phyloP scores from a whole-genome alignment of 2,888 invertebrate genomes.

The Rhabditoides inermis region DNA sequence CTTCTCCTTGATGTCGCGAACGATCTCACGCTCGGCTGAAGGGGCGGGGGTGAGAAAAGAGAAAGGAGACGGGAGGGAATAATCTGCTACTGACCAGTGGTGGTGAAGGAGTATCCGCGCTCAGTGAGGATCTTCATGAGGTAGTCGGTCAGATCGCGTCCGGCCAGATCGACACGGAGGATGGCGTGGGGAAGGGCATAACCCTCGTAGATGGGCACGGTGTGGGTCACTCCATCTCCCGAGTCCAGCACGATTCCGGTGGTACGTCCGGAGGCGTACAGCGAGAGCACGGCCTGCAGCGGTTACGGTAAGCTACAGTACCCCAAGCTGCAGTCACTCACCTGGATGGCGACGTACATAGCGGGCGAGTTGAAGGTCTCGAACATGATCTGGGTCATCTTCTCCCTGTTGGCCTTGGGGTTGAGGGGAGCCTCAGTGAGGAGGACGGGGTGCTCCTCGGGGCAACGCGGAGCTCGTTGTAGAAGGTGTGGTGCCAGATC shows the following conservation, averaged over 20 bases:
- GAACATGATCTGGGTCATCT: slow-evolving; percentile 87
- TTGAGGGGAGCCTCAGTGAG: slow-evolving; percentile 85
- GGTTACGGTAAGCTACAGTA: too few relatives aligned
- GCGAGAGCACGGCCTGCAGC: slow-evolving; percentile 79
- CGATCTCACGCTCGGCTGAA: slow-evolving; percentile 72
- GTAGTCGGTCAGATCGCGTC: slow-evolving; percentile 58
- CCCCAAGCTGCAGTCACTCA: too few relatives aligned
- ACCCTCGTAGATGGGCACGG: slow-evolving; percentile 71
- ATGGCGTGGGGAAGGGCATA: slow-evolving; percentile 58
- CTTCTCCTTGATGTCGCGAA: slow-evolving; percentile 82
- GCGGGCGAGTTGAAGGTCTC: slow-evolving; percentile 71
- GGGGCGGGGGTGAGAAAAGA: too few relatives aligned
- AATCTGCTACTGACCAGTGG: too few relatives aligned
- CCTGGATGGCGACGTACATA: slow-evolving; percentile 75
- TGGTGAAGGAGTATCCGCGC: slow-evolving; percentile 54
- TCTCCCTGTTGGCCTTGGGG: slow-evolving; percentile 87
- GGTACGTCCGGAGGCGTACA: slow-evolving; percentile 68
- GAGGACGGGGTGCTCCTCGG: slow-evolving; percentile 85
- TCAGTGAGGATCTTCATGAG: slow-evolving; percentile 57
- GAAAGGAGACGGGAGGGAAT: too few relatives aligned
- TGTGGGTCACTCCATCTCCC: slow-evolving; percentile 80
- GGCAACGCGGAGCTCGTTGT: slow-evolving; percentile 92
- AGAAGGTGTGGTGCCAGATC: slow-evolving; percentile 97
- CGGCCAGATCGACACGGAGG: slow-evolving; percentile 57
- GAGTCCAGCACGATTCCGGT: slow-evolving; percentile 68